These are phyloP conservation scores for Sarcophaga caerulescens DNA, from an alignment of 2,888 invertebrate genomes.

Conservation along the genomic window DNA sequence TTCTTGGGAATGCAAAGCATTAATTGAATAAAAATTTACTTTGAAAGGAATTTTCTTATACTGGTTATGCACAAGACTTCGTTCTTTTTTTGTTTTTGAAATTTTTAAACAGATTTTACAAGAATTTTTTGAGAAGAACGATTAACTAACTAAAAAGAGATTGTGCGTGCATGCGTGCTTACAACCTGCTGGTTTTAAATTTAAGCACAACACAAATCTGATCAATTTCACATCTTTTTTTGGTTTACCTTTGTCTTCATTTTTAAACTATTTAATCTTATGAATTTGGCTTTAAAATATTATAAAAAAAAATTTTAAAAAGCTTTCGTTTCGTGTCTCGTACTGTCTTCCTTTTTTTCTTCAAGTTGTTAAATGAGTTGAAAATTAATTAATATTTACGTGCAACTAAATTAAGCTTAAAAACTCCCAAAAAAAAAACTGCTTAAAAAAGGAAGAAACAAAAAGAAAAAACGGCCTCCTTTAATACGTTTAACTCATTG, in stretches of 20 bases:
- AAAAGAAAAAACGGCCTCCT: conserved; percentile 4
- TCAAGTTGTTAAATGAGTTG: conserved; percentile 67
- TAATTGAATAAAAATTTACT: no score
- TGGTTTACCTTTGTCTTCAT: conserved; percentile 10
- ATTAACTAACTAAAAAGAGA: neutral
- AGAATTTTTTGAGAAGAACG: neutral
- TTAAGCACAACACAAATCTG: conserved; percentile 49
- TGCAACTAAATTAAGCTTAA: conserved; percentile 70
- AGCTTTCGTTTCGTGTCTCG: neutral
- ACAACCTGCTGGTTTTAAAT: conserved; percentile 56
- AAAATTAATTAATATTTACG: conserved; percentile 72
- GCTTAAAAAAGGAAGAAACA: neutral
- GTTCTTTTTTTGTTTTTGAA: neutral
- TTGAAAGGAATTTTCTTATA: no score
- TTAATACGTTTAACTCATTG: conserved; percentile 40
- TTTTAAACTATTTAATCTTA: conserved; percentile 46
- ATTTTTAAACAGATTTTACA: neutral
- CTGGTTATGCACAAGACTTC: neutral
- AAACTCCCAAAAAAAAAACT: neutral
- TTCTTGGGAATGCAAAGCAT: no score
- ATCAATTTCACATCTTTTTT: conserved; percentile 31
- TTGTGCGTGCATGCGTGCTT: conserved; percentile 53
- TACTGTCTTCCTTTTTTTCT: neutral
- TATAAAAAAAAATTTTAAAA: neutral
- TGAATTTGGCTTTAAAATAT: conserved; percentile 3